phyloP scores from a whole-genome alignment of 1,140 invertebrate genomes.

The Chymomyza costata region DNA sequence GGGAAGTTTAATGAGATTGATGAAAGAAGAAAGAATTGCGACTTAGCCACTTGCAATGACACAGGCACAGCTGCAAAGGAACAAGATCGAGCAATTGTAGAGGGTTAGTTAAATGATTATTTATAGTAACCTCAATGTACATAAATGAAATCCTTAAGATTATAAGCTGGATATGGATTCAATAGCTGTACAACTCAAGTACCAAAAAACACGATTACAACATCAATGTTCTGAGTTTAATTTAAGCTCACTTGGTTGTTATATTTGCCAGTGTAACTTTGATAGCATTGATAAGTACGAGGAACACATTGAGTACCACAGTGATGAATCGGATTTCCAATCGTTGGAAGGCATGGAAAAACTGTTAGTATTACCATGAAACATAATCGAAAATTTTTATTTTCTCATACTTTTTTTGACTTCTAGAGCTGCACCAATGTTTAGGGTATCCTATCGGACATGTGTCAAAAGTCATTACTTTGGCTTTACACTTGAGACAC shows the following conservation, averaged over 20 bases:
- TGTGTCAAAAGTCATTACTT: constrained; percentile 67
- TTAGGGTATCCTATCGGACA: constrained; percentile 50
- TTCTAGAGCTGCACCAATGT: constrained; percentile 35
- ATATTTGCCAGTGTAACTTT: constrained; percentile 61
- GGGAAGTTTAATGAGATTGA: constrained; percentile 53
- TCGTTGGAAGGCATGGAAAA: constrained; percentile 47
- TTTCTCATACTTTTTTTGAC: constrained; percentile 7
- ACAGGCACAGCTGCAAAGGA: constrained; percentile 13
- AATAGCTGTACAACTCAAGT: constrained; percentile 30
- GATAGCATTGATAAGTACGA: constrained; percentile 55
- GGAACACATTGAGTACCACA: constrained; percentile 60
- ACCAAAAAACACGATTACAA: constrained; percentile 46
- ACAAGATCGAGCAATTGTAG: not conserved
- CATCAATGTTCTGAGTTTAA: constrained; percentile 23
- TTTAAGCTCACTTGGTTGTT: constrained; percentile 53
- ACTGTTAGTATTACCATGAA: constrained; percentile 29
- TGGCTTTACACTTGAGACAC: constrained; percentile 58
- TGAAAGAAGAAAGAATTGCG: constrained; percentile 32
- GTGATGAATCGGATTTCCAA: constrained; percentile 62
- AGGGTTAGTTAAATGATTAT: not conserved
- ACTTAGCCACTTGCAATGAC: constrained; percentile 2
- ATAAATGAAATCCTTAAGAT: constrained; percentile 18
- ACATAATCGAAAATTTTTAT: constrained; percentile 1
- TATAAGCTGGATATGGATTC: constrained; percentile 37
- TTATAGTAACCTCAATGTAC: not conserved